phyloP scores from a whole-genome alignment of 2,113 vertebrate species.

The Pongo pygmaeus region DNA sequence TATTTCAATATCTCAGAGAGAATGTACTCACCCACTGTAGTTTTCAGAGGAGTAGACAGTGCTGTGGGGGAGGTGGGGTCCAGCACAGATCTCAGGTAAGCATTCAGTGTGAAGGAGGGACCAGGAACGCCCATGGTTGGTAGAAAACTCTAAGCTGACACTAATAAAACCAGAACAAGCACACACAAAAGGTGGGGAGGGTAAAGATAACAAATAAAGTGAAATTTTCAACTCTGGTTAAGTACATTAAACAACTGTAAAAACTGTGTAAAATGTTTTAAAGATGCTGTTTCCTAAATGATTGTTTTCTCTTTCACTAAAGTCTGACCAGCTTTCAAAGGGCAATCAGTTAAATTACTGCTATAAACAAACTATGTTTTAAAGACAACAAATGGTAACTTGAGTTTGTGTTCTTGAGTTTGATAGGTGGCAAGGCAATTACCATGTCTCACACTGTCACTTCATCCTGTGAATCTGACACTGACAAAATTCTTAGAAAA shows the following conservation, averaged over 20 bases:
- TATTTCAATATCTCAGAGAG: neutral
- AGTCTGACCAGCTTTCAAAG: neutral
- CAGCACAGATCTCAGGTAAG: constrained; percentile 94
- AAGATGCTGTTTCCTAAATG: constrained; percentile 29
- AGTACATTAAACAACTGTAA: neutral
- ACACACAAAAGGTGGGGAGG: neutral
- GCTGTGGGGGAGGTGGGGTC: constrained; percentile 96
- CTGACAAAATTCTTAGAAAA: constrained; percentile 31
- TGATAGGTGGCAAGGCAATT: constrained; percentile 51
- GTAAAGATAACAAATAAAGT: constrained; percentile 18
- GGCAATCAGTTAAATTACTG: constrained; percentile 49
- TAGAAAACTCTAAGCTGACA: constrained; percentile 96
- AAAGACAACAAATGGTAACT: constrained; percentile 16
- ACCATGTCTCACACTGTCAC: constrained; percentile 13
- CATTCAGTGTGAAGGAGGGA: constrained; percentile 95
- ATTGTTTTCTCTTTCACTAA: constrained; percentile 28
- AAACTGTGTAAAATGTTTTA: neutral
- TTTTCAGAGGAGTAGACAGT: constrained; percentile 97
- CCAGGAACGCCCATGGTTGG: constrained; percentile 96
- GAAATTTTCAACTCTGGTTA: neutral
- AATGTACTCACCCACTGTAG: constrained; percentile 93
- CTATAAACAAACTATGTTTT: constrained; percentile 24
- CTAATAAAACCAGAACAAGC: constrained; percentile 77
- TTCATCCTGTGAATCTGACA: constrained; percentile 48
- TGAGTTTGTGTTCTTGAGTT: neutral